Evolutionary conservation across 2,888 invertebrate genomes (phyloP), one percentile per base, ranked within the genome.

Genomic region (Cataglyphis altisquamis): DNA sequence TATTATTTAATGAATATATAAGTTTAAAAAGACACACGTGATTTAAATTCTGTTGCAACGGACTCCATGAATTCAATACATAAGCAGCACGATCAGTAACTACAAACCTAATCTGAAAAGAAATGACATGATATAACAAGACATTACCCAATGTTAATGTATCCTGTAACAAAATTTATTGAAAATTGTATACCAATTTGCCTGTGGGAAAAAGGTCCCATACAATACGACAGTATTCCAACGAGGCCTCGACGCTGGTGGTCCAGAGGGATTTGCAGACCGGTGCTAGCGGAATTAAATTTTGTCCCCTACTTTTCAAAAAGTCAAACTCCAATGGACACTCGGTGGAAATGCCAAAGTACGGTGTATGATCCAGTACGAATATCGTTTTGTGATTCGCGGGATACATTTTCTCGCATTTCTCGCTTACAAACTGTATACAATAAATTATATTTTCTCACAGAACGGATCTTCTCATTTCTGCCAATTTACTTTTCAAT

Each of bases 241-340:
- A 96, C 0, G 98, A 97, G 1, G 98, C 97, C 95, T 99, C 99
- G 0, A 99, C 98, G 89, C 98, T 98, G 92, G 98, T 98, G 0
- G 99, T 99, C 99, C 99, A 99, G 77, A 99, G 94, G 0, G 98
- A 98, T 95, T 99, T 99, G 86, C 97, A 97, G 85, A 99, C 97
- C 1, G 98, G 98, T 8, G 97, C 97, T 63, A 98, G 95, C 0
- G 97, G 97, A 78, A 97, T 97, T 90, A 97, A 96, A 75, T 97
- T 97, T 25, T 97, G 96, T 1, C 96, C 96, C 78, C 94, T 91
- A 73, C 92, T 92, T 78, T 95, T 95, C 0, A 94, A 84, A 86
- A 94, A 96, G 94, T 98, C 98, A 94, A 98, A 98, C 93, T 98
- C 98, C 88, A 98, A 96, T 0, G 97, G 96, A 93, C 97, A 97